A percentile compares a stretch with the other conserved stretches of the same genome.
phyloP scores from a whole-genome alignment of 2,888 invertebrate species.

The Perithous albicinctus region DNA sequence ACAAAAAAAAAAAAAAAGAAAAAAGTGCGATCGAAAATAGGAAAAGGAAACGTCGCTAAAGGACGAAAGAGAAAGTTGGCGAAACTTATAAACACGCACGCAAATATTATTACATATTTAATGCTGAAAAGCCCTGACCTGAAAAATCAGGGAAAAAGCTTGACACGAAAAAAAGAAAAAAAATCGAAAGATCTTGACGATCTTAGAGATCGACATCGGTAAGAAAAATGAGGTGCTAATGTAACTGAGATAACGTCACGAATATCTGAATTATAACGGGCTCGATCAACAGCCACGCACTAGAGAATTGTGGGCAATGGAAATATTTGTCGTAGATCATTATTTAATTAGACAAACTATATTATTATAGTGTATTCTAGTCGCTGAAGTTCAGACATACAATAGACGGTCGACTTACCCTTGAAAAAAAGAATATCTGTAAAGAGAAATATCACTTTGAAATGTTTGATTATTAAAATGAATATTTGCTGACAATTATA shows the following conservation, averaged over 20 bases:
- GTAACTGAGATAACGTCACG: background rate
- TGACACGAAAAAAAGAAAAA: background rate
- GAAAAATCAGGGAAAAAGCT: conserved; percentile 36
- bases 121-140: conserved; percentile 32
- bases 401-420: conserved; percentile 12
- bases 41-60: background rate
- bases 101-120: background rate
- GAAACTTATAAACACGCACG: background rate
- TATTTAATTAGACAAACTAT: conserved; percentile 20
- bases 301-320: conserved; percentile 27
- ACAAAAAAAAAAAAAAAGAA: too few species aligned
- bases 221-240: background rate
- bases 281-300: conserved; percentile 2
- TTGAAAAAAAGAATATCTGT: background rate
- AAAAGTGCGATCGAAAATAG: background rate
- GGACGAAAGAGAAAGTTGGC: conserved; percentile 9
- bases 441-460: too few species aligned
- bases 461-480: background rate
- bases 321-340: conserved; percentile 5
- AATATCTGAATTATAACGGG: background rate
- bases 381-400: background rate
- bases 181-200: background rate
- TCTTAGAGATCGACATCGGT: conserved; percentile 6
- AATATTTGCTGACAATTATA: background rate
- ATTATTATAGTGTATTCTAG: background rate